These are phyloP conservation scores for Alentia gelatinosa DNA, from an alignment of 2,888 invertebrate species.

Conservation along the genomic window DNA sequence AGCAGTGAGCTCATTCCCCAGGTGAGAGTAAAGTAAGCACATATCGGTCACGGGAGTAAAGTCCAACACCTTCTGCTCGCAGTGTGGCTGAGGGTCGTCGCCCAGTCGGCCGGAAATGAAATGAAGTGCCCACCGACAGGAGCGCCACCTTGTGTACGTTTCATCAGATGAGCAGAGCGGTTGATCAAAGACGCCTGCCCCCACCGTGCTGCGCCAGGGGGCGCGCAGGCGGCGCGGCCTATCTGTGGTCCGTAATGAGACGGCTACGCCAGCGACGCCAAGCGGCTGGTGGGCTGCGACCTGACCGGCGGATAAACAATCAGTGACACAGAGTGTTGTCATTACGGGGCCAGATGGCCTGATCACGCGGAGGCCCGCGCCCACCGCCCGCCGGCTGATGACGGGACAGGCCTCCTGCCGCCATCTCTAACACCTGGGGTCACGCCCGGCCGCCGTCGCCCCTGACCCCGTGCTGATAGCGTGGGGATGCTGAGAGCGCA, in stretches of 20 bases:
- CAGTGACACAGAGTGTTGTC: neutral
- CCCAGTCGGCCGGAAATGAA: neutral
- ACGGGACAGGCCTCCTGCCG: neutral
- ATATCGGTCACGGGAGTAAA: neutral
- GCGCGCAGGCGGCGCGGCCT: neutral
- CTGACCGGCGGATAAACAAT: neutral
- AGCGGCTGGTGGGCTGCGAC: neutral
- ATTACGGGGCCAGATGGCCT: neutral
- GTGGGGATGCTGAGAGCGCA: too few species aligned
- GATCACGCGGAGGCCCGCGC: neutral
- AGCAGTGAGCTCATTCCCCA: too few species aligned
- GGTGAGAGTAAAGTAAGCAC: neutral
- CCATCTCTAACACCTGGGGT: neutral
- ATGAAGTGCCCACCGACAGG: neutral
- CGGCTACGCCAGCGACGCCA: neutral
- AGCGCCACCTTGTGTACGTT: conserved; percentile 9
- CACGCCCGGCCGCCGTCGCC: neutral
- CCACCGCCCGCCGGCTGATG: neutral
- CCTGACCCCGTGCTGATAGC: neutral
- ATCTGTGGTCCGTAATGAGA: neutral
- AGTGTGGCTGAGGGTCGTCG: too few species aligned
- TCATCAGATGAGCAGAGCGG: conserved; percentile 26
- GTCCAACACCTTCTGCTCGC: neutral
- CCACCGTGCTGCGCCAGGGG: neutral
- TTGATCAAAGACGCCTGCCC: neutral